Conservation (phyloP, 2,113 vertebrate species). For the Lonchura striata region DNA sequence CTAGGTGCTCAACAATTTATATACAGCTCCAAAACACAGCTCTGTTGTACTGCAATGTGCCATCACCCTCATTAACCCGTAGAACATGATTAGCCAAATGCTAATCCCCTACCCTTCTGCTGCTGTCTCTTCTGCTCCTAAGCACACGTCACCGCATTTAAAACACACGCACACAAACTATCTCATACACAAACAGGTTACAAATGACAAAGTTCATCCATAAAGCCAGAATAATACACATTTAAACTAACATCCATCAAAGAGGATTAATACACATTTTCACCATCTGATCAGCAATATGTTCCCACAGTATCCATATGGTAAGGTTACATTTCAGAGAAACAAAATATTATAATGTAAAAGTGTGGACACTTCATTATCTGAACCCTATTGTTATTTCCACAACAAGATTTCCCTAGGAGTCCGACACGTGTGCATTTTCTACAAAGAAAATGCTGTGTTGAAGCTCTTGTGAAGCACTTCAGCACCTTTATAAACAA, state of each 20-base stretch:
- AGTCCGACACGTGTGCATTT: not conserved
- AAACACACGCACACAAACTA: not conserved
- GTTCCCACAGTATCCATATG: not conserved
- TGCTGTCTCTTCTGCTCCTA: not conserved
- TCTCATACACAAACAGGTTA: not conserved
- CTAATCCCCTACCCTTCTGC: not conserved
- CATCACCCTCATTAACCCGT: not conserved
- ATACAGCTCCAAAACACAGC: not conserved
- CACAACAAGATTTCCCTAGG: not conserved
- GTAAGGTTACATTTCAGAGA: not conserved
- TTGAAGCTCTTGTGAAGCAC: not conserved
- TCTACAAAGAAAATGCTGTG: not conserved
- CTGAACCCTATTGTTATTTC: not conserved
- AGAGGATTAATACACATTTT: not conserved
- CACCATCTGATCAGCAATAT: not conserved
- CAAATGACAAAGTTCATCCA: not conserved
- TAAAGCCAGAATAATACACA: not conserved
- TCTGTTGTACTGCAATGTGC: not conserved
- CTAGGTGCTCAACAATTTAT: not conserved
- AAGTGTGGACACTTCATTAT: not conserved
- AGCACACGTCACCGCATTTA: rapidly evolving
- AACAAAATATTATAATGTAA: not conserved
- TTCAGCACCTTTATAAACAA: not conserved
- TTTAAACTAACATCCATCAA: not conserved
- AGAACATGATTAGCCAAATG: not conserved